phyloP scores from a whole-genome alignment of 2,888 invertebrate genomes.

The Zaprionus bogoriensis region DNA sequence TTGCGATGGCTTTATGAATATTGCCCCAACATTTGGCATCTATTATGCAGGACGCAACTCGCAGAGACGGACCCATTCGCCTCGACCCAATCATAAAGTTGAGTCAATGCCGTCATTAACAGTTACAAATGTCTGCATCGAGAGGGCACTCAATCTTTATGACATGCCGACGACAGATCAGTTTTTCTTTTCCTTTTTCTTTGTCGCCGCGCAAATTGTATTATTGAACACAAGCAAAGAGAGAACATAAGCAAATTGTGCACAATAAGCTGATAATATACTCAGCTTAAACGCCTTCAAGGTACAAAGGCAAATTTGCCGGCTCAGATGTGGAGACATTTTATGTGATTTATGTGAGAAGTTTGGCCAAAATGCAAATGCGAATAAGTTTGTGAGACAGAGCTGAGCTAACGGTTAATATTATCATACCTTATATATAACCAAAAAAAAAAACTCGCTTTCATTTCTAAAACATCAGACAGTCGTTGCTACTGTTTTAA shows the following conservation, averaged over 20 bases:
- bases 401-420: neutral
- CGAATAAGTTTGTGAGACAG: neutral
- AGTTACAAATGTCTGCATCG: conserved; percentile 40
- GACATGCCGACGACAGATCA: conserved; percentile 2
- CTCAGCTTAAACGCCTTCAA: neutral
- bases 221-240: conserved; percentile 7
- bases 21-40: conserved; percentile 31
- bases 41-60: conserved; percentile 52
- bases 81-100: conserved; percentile 41
- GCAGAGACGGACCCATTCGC: conserved; percentile 2
- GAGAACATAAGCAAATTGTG: neutral
- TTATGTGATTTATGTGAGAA: neutral
- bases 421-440: no score
- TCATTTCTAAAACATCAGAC: no score
- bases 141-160: conserved; percentile 4
- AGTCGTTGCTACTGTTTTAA: no score
- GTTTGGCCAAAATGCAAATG: neutral
- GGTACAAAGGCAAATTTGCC: neutral
- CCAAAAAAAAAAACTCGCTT: no score
- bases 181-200: neutral
- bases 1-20: conserved; percentile 42
- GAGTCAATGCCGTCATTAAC: conserved; percentile 64
- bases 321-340: neutral
- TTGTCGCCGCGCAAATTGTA: neutral
- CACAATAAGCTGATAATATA: conserved; percentile 1